Conservation (phyloP, 2,888 invertebrate genomes). For the Octodonta nipae region DNA sequence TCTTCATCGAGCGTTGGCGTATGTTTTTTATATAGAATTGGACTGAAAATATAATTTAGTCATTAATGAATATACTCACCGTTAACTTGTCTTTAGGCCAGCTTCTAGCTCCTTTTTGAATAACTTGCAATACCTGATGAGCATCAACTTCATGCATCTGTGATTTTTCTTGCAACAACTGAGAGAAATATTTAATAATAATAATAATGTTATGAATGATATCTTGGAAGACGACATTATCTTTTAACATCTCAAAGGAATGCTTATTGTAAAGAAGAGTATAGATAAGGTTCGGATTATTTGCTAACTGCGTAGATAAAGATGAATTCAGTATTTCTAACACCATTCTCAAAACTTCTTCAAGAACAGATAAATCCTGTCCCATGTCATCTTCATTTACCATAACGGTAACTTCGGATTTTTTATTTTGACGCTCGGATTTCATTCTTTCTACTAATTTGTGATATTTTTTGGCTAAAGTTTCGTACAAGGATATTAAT, state of each 20-base stretch:
- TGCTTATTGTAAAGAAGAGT: slow-evolving; percentile 85
- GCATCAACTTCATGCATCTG: slow-evolving; percentile 63
- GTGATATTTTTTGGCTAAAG: slow-evolving; percentile 73
- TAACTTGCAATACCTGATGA: slow-evolving; percentile 71
- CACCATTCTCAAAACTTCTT: slow-evolving; percentile 92
- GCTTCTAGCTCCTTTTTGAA: slow-evolving; percentile 80
- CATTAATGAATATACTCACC: slow-evolving; percentile 42
- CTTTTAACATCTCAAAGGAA: slow-evolving; percentile 74
- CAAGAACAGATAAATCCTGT: slow-evolving; percentile 57
- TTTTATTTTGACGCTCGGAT: slow-evolving; percentile 15
- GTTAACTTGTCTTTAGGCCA: slow-evolving; percentile 90
- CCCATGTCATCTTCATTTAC: slow-evolving; percentile 38
- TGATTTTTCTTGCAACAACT: slow-evolving; percentile 45
- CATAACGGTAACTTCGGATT: slow-evolving; percentile 20
- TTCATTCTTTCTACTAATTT: slow-evolving; percentile 40
- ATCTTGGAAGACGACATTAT: slow-evolving; percentile 81
- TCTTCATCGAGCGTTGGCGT: too few species aligned
- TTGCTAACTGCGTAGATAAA: slow-evolving; percentile 70
- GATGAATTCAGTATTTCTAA: slow-evolving; percentile 95
- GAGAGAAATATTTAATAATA: slow-evolving; percentile 62
- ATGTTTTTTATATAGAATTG: too few species aligned
- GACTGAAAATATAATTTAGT: too few species aligned
- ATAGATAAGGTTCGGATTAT: slow-evolving; percentile 88
- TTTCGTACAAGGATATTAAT: slow-evolving; percentile 80
- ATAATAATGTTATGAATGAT: slow-evolving; percentile 90